Conservation (phyloP, 2,113 vertebrate genomes). For the Dicerorhinus sumatrensis region DNA sequence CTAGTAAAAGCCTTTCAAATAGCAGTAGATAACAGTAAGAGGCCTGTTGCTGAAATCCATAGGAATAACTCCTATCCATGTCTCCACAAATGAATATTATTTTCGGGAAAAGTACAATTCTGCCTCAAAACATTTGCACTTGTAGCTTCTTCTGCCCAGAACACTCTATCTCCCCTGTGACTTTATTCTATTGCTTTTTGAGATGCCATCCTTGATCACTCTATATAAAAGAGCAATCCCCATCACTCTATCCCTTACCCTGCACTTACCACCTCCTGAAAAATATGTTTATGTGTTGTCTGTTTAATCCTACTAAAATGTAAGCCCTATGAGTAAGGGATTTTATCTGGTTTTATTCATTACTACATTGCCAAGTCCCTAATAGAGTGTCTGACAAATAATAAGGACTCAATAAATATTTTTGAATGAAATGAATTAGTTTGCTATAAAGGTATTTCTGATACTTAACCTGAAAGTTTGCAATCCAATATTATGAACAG, state of each 20-base stretch:
- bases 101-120: constrained; percentile 5
- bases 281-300: background rate
- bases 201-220: background rate
- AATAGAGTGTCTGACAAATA: background rate
- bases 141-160: background rate
- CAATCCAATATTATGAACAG: background rate
- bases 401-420: background rate
- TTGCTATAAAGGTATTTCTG: background rate
- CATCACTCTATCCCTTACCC: background rate
- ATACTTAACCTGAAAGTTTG: background rate
- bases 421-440: background rate
- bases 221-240: background rate
- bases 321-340: background rate
- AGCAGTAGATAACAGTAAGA: background rate
- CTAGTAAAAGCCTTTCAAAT: background rate
- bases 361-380: background rate
- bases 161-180: background rate
- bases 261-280: background rate
- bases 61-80: background rate
- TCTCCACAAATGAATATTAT: background rate
- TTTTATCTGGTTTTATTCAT: background rate
- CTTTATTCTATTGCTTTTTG: background rate
- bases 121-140: background rate
- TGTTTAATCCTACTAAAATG: background rate
- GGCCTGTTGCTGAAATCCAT: background rate